A percentile compares a stretch with the other conserved stretches of the same genome.
Conservation (phyloP, 1,140 invertebrate genomes). For the Anadara kagoshimensis region DNA sequence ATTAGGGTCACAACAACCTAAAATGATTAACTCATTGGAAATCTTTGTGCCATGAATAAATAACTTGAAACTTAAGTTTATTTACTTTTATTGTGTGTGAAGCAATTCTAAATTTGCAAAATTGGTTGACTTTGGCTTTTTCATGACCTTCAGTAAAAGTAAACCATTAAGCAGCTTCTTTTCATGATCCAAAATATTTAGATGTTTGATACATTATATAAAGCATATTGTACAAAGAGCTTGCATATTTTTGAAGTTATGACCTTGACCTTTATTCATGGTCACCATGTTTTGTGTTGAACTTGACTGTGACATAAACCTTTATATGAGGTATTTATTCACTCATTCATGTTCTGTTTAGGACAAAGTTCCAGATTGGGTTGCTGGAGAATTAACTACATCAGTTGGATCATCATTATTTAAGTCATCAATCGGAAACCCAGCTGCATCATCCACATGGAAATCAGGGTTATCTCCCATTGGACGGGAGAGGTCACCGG, state of each 20-base stretch:
- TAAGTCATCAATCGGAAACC: slow-evolving; percentile 53
- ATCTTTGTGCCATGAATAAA: no score
- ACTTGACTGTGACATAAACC: background rate
- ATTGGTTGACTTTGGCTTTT: no score
- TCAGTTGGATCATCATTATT: slow-evolving; percentile 63
- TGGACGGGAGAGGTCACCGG: slow-evolving; percentile 31
- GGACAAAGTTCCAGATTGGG: slow-evolving; percentile 67
- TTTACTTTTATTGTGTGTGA: no score
- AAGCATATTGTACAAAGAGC: background rate
- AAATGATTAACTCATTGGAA: no score
- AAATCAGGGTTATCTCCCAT: slow-evolving; percentile 52
- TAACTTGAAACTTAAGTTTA: no score
- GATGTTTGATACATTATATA: background rate
- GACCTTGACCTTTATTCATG: background rate
- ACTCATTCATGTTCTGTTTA: slow-evolving; percentile 4
- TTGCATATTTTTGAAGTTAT: background rate
- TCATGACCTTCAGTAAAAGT: no score
- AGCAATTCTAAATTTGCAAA: no score
- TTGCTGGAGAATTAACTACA: slow-evolving; percentile 63
- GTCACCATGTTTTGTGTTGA: background rate
- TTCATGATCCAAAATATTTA: background rate
- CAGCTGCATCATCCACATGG: slow-evolving; percentile 62
- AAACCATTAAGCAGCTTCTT: no score
- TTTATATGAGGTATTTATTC: background rate
- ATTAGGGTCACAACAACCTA: no score